Percentiles rank a stretch among this genome's conserved stretches.
Evolutionary conservation across 2,888 invertebrate species (phyloP).

Genomic region (Melieria omissa): DNA sequence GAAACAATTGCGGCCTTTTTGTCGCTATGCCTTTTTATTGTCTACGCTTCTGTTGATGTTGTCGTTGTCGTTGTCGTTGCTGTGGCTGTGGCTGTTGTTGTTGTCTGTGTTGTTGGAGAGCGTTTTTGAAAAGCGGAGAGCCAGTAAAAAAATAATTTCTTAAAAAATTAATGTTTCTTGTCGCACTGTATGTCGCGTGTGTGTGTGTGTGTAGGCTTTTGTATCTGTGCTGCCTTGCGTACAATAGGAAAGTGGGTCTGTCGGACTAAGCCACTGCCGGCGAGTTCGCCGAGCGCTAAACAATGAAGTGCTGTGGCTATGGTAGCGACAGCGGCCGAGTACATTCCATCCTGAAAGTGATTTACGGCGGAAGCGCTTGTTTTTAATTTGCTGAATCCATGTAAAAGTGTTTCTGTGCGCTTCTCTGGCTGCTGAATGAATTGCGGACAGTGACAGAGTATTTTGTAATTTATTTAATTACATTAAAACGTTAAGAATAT

Average conservation of each 20-base stretch:
- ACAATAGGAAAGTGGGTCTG: background rate
- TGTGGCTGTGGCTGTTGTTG: background rate
- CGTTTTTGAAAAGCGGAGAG: constrained; percentile 10
- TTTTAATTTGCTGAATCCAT: constrained; percentile 57
- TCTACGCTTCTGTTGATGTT: too few species aligned
- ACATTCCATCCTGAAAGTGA: constrained; percentile 49
- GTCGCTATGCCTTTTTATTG: too few species aligned
- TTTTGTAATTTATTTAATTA: background rate
- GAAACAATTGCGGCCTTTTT: background rate
- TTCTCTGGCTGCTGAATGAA: background rate
- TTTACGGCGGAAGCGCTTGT: constrained; percentile 55
- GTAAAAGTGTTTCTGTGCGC: constrained; percentile 45
- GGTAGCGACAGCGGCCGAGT: constrained; percentile 6
- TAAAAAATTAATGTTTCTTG: constrained; percentile 46
- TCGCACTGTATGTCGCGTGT: constrained; percentile 37
- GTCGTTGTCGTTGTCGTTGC: too few species aligned
- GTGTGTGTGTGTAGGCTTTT: constrained; percentile 10
- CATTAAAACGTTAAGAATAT: background rate
- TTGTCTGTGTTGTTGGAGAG: background rate
- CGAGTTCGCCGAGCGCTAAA: background rate
- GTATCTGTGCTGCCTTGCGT: background rate
- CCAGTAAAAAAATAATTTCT: constrained; percentile 44
- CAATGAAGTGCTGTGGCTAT: background rate
- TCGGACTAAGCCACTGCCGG: background rate
- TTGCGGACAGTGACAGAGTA: background rate